Percentiles rank a stretch among this genome's conserved stretches.
Evolutionary conservation across 1,140 invertebrate species (phyloP).

Genomic region (Drosophila hydei): DNA sequence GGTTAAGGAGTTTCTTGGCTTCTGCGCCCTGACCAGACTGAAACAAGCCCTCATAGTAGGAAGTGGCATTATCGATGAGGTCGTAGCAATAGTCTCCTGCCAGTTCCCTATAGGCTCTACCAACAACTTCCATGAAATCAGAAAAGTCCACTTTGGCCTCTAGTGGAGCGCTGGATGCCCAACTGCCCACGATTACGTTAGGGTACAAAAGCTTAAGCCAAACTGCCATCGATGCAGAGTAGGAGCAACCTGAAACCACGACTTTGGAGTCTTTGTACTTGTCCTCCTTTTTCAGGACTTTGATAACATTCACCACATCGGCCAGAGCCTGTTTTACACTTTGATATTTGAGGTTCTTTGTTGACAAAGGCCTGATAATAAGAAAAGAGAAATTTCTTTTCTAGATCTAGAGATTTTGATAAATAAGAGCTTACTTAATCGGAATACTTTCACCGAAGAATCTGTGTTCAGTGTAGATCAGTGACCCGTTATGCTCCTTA

Average conservation of each 20-base stretch:
- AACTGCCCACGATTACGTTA: constrained; percentile 87
- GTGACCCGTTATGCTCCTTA: constrained; percentile 87
- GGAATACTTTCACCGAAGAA: constrained; percentile 92
- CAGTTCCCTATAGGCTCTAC: constrained; percentile 48
- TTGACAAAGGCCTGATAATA: constrained; percentile 80
- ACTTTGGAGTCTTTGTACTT: constrained; percentile 79
- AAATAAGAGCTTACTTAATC: constrained; percentile 87
- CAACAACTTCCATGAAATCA: constrained; percentile 72
- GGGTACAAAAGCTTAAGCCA: constrained; percentile 92
- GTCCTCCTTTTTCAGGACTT: constrained; percentile 84
- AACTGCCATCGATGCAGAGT: constrained; percentile 90
- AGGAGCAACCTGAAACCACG: constrained; percentile 90
- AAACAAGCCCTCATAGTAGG: constrained; percentile 83
- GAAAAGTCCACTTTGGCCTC: constrained; percentile 88
- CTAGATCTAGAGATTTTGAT: fast-evolving
- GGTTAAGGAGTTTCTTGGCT: constrained; percentile 75
- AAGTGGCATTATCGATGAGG: constrained; percentile 85
- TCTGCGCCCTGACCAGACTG: constrained; percentile 38
- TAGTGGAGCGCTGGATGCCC: constrained; percentile 90
- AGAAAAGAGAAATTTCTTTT: not conserved
- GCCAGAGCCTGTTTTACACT: constrained; percentile 91
- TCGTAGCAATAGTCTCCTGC: constrained; percentile 85
- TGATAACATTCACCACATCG: constrained; percentile 90
- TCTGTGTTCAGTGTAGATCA: constrained; percentile 91
- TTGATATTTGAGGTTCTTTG: constrained; percentile 88